A percentile compares a stretch with the other conserved stretches of the same genome.
phyloP scores from a whole-genome alignment of 2,113 vertebrate species.

The Ibidorhyncha struthersii region DNA sequence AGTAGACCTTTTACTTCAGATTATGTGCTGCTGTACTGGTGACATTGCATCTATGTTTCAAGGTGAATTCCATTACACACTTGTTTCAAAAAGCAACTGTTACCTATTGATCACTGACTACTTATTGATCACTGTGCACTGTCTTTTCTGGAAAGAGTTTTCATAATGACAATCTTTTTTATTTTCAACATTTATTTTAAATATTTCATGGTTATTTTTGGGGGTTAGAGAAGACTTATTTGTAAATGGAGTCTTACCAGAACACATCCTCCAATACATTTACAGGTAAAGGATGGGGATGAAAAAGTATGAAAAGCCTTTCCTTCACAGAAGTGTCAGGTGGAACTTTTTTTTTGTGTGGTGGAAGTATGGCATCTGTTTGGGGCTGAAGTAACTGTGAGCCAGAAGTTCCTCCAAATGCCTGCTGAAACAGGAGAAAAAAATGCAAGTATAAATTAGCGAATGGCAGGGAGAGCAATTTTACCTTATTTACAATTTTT shows the following conservation, averaged over 20 bases:
- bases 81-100: not conserved
- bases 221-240: not conserved
- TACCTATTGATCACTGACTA: not conserved
- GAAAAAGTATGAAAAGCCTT: conserved; percentile 94
- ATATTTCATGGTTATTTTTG: not conserved
- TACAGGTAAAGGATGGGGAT: conserved; percentile 86
- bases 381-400: conserved; percentile 83
- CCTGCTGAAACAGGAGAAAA: conserved; percentile 29
- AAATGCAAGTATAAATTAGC: not conserved
- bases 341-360: conserved; percentile 87
- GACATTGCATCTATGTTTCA: not conserved
- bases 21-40: not conserved
- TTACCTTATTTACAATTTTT: not conserved
- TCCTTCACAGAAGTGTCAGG: conserved; percentile 87
- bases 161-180: not conserved
- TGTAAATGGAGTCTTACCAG: conserved; percentile 78
- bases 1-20: not conserved
- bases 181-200: not conserved
- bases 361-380: conserved; percentile 87
- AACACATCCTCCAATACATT: conserved; percentile 95
- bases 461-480: not conserved
- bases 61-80: not conserved
- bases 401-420: conserved; percentile 68
- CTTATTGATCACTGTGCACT: not conserved
- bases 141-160: not conserved